Conservation (phyloP, 2,113 vertebrate species). For the Porphyrio hochstetteri region DNA sequence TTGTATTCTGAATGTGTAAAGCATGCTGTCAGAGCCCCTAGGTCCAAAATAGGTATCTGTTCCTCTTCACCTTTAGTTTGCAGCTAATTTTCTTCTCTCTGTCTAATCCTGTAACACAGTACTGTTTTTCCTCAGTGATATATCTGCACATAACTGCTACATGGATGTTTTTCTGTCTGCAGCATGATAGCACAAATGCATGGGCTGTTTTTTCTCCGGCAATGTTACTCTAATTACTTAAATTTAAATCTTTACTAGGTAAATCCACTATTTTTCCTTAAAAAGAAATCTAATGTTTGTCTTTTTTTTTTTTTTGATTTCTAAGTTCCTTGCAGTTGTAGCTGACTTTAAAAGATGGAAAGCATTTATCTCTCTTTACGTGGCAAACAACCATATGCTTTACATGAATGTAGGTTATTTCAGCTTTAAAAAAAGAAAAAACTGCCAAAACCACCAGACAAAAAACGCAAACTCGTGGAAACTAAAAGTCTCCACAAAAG, state of each 20-base stretch:
- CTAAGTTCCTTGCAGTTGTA: background rate
- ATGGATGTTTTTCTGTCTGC: background rate
- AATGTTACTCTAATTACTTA: background rate
- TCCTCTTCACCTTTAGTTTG: background rate
- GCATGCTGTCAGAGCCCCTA: background rate
- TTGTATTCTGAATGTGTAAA: background rate
- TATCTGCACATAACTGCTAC: background rate
- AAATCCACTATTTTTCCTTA: background rate
- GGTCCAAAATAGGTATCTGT: background rate
- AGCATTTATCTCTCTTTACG: background rate
- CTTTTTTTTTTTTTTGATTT: background rate
- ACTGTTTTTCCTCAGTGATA: background rate
- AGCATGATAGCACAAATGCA: background rate
- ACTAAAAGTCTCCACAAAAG: background rate
- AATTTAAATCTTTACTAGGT: background rate
- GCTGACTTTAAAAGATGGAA: background rate
- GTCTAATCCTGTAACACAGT: background rate
- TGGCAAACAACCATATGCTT: background rate
- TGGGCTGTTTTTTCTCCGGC: background rate
- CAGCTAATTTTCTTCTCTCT: background rate
- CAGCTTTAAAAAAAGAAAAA: background rate
- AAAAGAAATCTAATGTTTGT: background rate
- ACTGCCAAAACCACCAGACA: background rate
- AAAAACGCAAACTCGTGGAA: background rate
- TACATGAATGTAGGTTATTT: background rate